phyloP scores from a whole-genome alignment of 2,797 vertebrate species.

The Sebastes vulpes region DNA sequence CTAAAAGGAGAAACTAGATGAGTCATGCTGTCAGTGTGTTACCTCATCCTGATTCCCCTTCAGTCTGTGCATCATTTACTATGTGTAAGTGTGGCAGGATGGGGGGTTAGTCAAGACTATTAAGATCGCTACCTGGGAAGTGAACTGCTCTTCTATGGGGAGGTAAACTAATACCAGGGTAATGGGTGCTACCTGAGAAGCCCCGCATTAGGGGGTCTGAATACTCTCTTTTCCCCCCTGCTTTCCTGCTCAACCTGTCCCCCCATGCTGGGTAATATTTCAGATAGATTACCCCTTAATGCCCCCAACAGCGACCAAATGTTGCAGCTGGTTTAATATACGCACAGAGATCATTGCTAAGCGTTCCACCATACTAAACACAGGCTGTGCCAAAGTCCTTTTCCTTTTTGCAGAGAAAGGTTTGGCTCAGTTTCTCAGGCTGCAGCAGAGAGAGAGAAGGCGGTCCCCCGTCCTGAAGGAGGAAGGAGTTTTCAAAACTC shows the following conservation, averaged over 20 bases:
- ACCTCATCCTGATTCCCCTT: slow-evolving; percentile 45
- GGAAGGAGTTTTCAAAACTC: slow-evolving; percentile 78
- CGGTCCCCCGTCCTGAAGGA: slow-evolving; percentile 29
- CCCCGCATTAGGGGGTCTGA: slow-evolving; percentile 6
- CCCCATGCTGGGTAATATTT: slow-evolving; percentile 41
- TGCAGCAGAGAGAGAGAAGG: slow-evolving; percentile 33
- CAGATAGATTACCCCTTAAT: slow-evolving; percentile 41
- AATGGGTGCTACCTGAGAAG: slow-evolving; percentile 48
- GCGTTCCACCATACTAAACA: slow-evolving; percentile 55
- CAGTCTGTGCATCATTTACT: slow-evolving; percentile 1
- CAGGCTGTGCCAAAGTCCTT: slow-evolving; percentile 44
- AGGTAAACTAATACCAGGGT: slow-evolving; percentile 3
- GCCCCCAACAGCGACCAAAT: slow-evolving; percentile 17
- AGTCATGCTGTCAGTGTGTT: slow-evolving; percentile 50
- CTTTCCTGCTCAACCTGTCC: not conserved
- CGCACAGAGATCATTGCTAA: slow-evolving; percentile 37
- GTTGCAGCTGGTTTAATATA: slow-evolving; percentile 28
- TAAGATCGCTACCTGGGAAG: slow-evolving; percentile 47
- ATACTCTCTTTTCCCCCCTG: not conserved
- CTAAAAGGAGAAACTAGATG: slow-evolving; percentile 51
- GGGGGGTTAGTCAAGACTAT: slow-evolving; percentile 20
- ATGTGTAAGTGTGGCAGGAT: not conserved
- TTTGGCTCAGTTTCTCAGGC: slow-evolving; percentile 17
- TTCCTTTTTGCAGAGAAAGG: slow-evolving; percentile 1
- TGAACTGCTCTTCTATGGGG: slow-evolving; percentile 29